Conservation (phyloP, 2,113 vertebrate species). For the Zingel zingel region DNA sequence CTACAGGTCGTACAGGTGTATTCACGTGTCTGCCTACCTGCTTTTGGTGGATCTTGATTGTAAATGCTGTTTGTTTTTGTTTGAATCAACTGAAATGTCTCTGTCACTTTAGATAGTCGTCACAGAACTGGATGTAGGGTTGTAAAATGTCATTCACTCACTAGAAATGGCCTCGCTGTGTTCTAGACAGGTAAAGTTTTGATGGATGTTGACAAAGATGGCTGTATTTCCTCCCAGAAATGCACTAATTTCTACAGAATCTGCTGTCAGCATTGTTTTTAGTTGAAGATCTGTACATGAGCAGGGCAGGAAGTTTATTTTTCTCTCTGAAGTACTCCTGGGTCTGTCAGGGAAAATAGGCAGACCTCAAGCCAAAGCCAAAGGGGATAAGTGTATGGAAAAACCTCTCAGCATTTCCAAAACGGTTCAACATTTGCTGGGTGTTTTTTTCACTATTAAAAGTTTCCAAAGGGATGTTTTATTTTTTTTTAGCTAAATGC, state of each 20-base stretch:
- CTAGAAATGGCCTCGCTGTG: constrained; percentile 36
- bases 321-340: constrained; percentile 25
- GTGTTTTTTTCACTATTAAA: neutral
- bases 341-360: constrained; percentile 28
- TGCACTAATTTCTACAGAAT: constrained; percentile 60
- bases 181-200: constrained; percentile 24
- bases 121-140: constrained; percentile 69
- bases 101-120: constrained; percentile 75
- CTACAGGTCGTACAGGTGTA: constrained; percentile 31
- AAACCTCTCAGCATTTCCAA: constrained; percentile 45
- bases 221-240: constrained; percentile 48
- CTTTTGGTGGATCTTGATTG: constrained; percentile 46
- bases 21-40: constrained; percentile 24
- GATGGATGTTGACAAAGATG: neutral
- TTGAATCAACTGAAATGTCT: constrained; percentile 64
- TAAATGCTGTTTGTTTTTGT: constrained; percentile 54
- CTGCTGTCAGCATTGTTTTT: neutral
- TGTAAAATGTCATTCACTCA: constrained; percentile 39
- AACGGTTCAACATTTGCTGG: constrained; percentile 36
- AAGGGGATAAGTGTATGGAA: constrained; percentile 20
- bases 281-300: constrained; percentile 26
- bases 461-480: constrained; percentile 30
- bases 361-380: constrained; percentile 69
- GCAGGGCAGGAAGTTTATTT: constrained; percentile 25
- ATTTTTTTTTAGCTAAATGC: constrained; percentile 13